Conservation (phyloP, 1,140 invertebrate species). For the Triops longicaudatus region DNA sequence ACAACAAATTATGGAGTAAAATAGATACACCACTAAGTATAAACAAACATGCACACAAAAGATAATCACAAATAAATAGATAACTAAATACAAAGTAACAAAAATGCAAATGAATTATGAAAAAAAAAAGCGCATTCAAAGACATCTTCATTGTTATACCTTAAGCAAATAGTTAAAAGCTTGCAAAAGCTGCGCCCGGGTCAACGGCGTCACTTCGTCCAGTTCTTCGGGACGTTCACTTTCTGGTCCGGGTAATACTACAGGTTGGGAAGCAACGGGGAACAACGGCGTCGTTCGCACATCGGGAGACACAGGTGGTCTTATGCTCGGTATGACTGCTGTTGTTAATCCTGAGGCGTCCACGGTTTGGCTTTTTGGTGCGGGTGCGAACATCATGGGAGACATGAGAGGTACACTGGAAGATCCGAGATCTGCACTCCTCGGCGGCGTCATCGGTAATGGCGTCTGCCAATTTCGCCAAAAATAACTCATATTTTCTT, state of each 20-base stretch:
- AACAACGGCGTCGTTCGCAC: constrained; percentile 10
- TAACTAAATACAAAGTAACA: neutral
- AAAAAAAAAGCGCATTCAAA: neutral
- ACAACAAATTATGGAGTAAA: constrained; percentile 28
- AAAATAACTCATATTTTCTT: neutral
- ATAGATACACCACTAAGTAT: neutral
- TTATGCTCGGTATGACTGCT: neutral
- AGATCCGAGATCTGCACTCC: neutral
- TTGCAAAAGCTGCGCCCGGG: constrained; percentile 75
- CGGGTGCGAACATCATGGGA: constrained; percentile 27
- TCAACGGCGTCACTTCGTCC: constrained; percentile 49
- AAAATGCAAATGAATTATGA: neutral
- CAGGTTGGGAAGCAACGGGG: neutral
- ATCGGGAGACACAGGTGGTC: constrained; percentile 10
- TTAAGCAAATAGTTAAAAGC: constrained; percentile 77
- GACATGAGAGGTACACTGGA: constrained; percentile 23
- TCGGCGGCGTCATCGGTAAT: neutral
- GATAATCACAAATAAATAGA: neutral
- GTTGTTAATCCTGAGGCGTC: neutral
- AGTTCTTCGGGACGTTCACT: neutral
- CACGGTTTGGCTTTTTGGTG: neutral
- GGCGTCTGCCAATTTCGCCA: neutral
- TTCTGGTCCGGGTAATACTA: neutral
- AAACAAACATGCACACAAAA: no score
- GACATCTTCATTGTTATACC: constrained; percentile 24